Base-by-base conservation (phyloP, 2,888 invertebrate species). In the Perizoma affinitatum region DNA sequence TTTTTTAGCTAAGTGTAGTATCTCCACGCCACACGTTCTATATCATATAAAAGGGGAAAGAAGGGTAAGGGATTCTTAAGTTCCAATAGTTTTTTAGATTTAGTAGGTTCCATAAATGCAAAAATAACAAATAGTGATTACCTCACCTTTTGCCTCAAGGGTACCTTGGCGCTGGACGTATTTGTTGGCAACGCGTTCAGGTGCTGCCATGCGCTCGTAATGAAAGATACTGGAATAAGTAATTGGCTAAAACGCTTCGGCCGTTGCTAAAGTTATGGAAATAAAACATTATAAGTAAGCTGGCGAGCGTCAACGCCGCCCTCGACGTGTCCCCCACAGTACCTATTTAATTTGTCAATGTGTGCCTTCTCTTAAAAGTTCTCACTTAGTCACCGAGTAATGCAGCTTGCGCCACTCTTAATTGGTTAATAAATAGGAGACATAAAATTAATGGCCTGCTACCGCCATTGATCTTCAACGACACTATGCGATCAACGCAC, bases 191-290 rank as follows among this genome's bases (percentile, higher is more conserved):
- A 63, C 61, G 67, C 72, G 67, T 69, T 69, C 71, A 78, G 78
- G 78, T 82, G 82, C 76, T 82, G 82, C 76, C 79, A 73, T 67
- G 64, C 61, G 51, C 66, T 65, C 61, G 71, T 78, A 78, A 80
- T 79, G 70, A 69, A 74, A 69, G 69, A 65, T 70, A 68, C 69
- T 75, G 68, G 71, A 71, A 72, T 69, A 66, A 70, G 64, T 73
- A 38, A 38, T 38, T 38, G 7, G 38, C 6, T 9, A 5, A 43
- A 4, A 71, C 67, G 60, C 58, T 65, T 67, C 67, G 50, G 69
- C 62, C 61, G 22, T 57, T 54, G 55, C 65, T 69, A 56, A 69
- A 70, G 65, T 64, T 61, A 66, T 58, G 66, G 45, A 53, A 58
- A 67, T 66, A 63, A 67, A 68, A 69, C 63, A 66, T 44, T 61